Percentiles rank a stretch among this genome's conserved stretches.
These are phyloP conservation scores for Lapara coniferarum DNA, from an alignment of 2,888 invertebrate species.

Conservation along the genomic window DNA sequence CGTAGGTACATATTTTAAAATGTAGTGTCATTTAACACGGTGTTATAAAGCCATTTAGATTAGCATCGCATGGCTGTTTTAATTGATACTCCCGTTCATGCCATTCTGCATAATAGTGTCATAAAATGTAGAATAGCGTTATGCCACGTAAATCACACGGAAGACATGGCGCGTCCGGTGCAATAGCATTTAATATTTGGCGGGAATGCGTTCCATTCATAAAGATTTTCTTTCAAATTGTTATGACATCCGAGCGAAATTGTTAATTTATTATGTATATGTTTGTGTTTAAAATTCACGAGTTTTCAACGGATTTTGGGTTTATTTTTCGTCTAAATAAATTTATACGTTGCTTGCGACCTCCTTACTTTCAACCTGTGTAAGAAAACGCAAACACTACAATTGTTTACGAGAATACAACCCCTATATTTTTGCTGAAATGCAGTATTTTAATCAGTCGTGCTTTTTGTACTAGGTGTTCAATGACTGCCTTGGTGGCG, in stretches of 20 bases:
- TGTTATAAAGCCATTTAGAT: conserved; percentile 20
- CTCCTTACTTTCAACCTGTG: too few relatives aligned
- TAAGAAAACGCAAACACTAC: too few relatives aligned
- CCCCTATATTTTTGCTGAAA: too few relatives aligned
- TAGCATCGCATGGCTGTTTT: conserved; percentile 13
- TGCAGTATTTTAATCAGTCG: too few relatives aligned
- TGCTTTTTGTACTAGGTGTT: too few relatives aligned
- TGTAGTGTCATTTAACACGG: conserved; percentile 16
- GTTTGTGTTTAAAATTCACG: too few relatives aligned
- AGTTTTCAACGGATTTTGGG: too few relatives aligned
- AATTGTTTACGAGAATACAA: too few relatives aligned
- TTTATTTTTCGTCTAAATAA: background rate
- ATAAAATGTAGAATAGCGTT: conserved; percentile 19
- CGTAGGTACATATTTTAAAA: conserved; percentile 17
- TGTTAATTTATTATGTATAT: too few relatives aligned
- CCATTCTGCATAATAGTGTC: conserved; percentile 11
- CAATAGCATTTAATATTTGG: conserved; percentile 4
- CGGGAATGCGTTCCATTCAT: background rate
- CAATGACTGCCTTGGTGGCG: too few relatives aligned
- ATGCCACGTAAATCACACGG: conserved; percentile 20
- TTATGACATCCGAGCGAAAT: background rate
- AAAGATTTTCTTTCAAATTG: background rate
- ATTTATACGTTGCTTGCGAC: too few relatives aligned
- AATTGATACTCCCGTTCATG: conserved; percentile 21
- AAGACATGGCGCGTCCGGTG: background rate